Evolutionary conservation across 2,888 invertebrate species (phyloP), one percentile per base, ranked within the genome.

Genomic region (Drosophila mettleri): DNA sequence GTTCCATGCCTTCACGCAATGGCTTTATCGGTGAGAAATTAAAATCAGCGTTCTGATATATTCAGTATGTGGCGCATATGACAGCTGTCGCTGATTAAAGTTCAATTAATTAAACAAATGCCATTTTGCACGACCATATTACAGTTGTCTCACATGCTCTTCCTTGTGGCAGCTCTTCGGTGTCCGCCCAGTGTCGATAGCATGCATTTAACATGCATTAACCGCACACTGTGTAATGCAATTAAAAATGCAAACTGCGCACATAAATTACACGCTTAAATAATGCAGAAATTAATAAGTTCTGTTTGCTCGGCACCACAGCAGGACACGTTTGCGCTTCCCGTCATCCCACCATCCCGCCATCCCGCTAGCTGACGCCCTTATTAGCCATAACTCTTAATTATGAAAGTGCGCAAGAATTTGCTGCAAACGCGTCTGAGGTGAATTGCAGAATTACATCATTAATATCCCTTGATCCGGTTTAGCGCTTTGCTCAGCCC

Each of bases 261-360:
- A 81, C 87, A 85, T 85, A 85, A 85, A 85, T 85, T 86, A 75
- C 78, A 73, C 75, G 86, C 82, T 80, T 85, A 78, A 85, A 85
- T 85, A 86, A 85, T 85, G 87, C 82, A 84, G 64, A 84, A 85
- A 85, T 85, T 87, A 87, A 85, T 86, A 87, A 87, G 78, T 86
- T 84, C 80, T 59, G 71, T 73, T 75, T 69, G 63, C 49, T 46
- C 57, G 53, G 36, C 45, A 51, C 71, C 65, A 52, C 60, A 38
- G 54, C 54, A 53, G 16, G 41, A 48, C 43, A 6, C 16, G 31
- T 20, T 24, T 14, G 18, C 34, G 3, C 39, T 8, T 5, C 1
- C 12, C 12, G 3, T 16, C 14, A 2, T 16, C 18, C 38, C n/a
- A n/a, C 18, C 18, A 7, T 16, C 54, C 31, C 43, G 43, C 7